Base-by-base conservation (phyloP, 2,888 invertebrate species). In the Drosophila barbarae region DNA sequence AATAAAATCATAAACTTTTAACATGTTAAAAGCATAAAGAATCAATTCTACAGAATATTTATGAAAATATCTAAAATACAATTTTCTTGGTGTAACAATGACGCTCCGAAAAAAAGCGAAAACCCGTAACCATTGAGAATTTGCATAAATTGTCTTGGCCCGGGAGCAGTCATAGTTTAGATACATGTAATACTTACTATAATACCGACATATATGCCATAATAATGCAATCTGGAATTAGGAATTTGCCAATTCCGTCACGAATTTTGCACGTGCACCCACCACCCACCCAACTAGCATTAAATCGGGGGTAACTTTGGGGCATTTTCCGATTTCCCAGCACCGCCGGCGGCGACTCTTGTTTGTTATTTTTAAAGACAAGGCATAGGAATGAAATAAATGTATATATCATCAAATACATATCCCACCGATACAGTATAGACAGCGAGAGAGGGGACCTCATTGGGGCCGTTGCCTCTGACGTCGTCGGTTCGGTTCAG, bases 221-320 rank as follows among this genome's bases (percentile, higher is more conserved):
- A 46, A 28, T 35, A 54, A 54, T 35, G 59, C 41, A 61, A 69
- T 63, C 69, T 64, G 56, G 52, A 69, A 61, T 61, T 74, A 42
- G 53, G 61, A 69, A 73, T 74, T 64, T 64, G 69, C 53, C 76
- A 74, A 74, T 80, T 73, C 51, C 54, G 76, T 80, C 80, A 80
- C 84, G 80, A 80, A 69, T 74, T 71, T 71, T 65, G 60, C 76
- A 74, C 73, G 70, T 80, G 73, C 59, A 53, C 26, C 18, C 38
- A 26, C 6, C 26, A 46, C 15, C 6, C 26, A 46, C 15, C 10
- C 26, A 21, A 55, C 30, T 38, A 23, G 32, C 13, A 5, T 47
- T 32, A 32, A 30, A n/a, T 38, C 12, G 12, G 18, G n/a, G 10
- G 21, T 23, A 28, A 30, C 51, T 38, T 15, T 4, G 21, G 51